Percentiles rank a stretch among this genome's conserved stretches.
Evolutionary conservation across 2,888 invertebrate genomes (phyloP).

Genomic region (Anoncus sp.): DNA sequence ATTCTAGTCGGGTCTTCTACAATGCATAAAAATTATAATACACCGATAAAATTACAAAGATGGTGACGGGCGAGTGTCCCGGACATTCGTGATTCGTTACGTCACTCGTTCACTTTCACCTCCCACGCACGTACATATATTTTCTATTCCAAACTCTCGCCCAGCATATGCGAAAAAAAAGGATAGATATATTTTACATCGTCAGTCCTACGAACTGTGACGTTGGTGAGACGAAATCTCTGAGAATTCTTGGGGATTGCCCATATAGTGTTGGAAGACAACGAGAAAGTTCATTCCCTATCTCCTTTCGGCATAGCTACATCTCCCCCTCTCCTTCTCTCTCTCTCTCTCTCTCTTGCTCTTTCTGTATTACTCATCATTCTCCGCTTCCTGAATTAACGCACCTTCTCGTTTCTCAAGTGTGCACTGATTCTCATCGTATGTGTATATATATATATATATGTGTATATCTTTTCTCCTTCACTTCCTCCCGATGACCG

Average conservation of each 20-base stretch:
- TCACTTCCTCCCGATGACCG: constrained; percentile 39
- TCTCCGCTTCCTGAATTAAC: constrained; percentile 32
- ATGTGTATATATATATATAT: background rate
- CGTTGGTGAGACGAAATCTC: constrained; percentile 48
- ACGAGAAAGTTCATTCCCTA: constrained; percentile 47
- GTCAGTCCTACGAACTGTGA: constrained; percentile 36
- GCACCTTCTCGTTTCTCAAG: constrained; percentile 31
- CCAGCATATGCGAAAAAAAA: constrained; percentile 18
- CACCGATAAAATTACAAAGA: background rate
- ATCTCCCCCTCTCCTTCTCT: too few relatives aligned
- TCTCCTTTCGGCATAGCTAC: background rate
- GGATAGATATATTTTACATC: background rate
- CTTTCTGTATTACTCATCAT: constrained; percentile 54
- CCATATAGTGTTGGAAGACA: constrained; percentile 13
- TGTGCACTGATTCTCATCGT: constrained; percentile 17
- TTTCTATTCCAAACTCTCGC: constrained; percentile 65
- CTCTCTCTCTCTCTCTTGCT: constrained; percentile 7
- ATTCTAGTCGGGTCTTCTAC: too few relatives aligned
- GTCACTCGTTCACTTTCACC: constrained; percentile 77
- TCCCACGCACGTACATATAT: constrained; percentile 73
- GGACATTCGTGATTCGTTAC: constrained; percentile 62
- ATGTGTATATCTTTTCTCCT: constrained; percentile 39
- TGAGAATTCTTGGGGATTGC: constrained; percentile 49
- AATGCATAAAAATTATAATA: too few relatives aligned
- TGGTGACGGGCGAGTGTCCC: background rate